Evolutionary conservation across 2,888 invertebrate species (phyloP), one percentile per base, ranked within the genome.

Genomic region (Agrochola circellaris): DNA sequence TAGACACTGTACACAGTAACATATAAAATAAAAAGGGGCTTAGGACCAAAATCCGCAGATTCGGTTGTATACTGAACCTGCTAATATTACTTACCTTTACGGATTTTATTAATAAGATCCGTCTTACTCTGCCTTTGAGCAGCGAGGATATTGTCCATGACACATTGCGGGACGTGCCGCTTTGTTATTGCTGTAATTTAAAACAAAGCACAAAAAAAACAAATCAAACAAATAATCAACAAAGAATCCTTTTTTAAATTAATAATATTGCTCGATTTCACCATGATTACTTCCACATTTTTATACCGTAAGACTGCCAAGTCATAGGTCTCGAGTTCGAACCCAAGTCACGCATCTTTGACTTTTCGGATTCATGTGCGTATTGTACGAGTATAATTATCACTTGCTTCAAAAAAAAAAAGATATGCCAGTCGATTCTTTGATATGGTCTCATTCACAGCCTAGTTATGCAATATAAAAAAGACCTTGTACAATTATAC

Each of bases 181-280:
- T 85, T 83, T 23, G 17, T 23, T 58, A 83, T 45, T 23, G 20
- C 76, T 77, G 38, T 2, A 81, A 77, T 42, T 30, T 11, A 20
- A 80, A 56, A 42, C 42, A 42, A 42, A 42, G 2, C 45, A n/a
- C 8, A 38, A 34, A 34, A 8, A 34, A 23, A 23, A 34, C 3
- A 6, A 62, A 30, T 20, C 5, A 20, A 20, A 11, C 11, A 61
- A 62, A 62, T 23, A 23, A 62, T 4, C 13, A 34, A 34, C 6
- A 62, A 62, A 62, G 23, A 6, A 45, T 5, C 45, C 0, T 20
- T 30, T 56, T 30, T 20, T 20, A 11, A 11, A 9, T 26, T 51
- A 17, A 48, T 17, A 48, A 13, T 13, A 45, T 45, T 45, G 42
- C 11, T 13, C 42, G 42, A 45, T 45, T 45, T 45, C 42, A 45